phyloP scores from a whole-genome alignment of 1,140 invertebrate species.

The Bombus pascuorum region DNA sequence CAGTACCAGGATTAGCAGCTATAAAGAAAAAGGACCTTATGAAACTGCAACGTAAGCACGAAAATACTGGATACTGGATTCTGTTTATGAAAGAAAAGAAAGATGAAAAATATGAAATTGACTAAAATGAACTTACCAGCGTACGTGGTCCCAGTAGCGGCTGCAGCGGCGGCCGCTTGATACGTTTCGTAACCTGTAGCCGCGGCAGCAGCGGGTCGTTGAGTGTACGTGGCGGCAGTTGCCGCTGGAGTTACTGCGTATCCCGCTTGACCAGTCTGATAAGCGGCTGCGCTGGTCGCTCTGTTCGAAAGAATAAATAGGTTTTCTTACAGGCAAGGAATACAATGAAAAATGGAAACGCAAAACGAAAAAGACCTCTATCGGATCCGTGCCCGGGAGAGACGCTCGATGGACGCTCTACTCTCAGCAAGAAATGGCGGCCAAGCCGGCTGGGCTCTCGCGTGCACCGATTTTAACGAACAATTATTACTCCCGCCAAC shows the following conservation, averaged over 20 bases:
- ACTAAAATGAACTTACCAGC: slow-evolving; percentile 78
- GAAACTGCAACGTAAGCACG: not conserved
- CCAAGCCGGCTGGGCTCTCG: slow-evolving; percentile 74
- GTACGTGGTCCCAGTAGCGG: slow-evolving; percentile 86
- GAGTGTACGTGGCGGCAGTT: slow-evolving; percentile 90
- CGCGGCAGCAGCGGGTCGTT: slow-evolving; percentile 87
- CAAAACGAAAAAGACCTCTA: slow-evolving; percentile 57
- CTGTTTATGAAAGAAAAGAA: not conserved
- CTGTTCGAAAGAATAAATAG: slow-evolving; percentile 60
- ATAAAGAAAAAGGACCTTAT: slow-evolving; percentile 46
- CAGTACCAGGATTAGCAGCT: slow-evolving; percentile 85
- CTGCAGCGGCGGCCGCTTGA: slow-evolving; percentile 86
- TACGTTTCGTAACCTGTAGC: slow-evolving; percentile 90
- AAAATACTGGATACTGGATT: not conserved
- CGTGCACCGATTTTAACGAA: slow-evolving; percentile 62
- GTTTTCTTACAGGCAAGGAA: slow-evolving; percentile 32
- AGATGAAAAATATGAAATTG: not conserved
- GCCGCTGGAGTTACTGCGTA: slow-evolving; percentile 92
- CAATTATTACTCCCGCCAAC: slow-evolving; percentile 44
- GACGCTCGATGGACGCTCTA: slow-evolving; percentile 68
- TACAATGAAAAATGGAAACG: slow-evolving; percentile 29
- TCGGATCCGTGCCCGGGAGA: slow-evolving; percentile 54
- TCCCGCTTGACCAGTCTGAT: slow-evolving; percentile 90
- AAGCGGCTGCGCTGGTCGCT: slow-evolving; percentile 88
- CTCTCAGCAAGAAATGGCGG: slow-evolving; percentile 75